Conservation (phyloP, 2,888 invertebrate genomes). For the Palloptera scutellata region DNA sequence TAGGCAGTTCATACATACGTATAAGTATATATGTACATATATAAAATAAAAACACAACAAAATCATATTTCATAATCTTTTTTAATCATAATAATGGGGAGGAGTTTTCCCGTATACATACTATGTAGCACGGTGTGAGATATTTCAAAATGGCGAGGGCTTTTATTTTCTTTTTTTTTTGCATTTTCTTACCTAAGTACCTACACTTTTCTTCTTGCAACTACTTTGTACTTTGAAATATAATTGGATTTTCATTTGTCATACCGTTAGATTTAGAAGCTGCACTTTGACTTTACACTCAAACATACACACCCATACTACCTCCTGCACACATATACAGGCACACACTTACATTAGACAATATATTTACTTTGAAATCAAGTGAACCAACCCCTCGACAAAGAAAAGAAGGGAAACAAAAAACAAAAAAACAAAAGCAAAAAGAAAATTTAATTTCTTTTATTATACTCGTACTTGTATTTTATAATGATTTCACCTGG, state of each 20-base stretch:
- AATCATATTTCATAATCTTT: too few relatives aligned
- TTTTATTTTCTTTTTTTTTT: too few relatives aligned
- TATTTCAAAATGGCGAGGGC: too few relatives aligned
- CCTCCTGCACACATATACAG: too few relatives aligned
- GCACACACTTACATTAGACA: not conserved
- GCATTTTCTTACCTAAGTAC: too few relatives aligned
- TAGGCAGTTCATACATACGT: not conserved
- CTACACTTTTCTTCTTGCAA: too few relatives aligned
- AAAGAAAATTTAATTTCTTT: not conserved
- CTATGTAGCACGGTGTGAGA: too few relatives aligned
- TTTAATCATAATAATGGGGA: too few relatives aligned
- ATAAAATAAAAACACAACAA: too few relatives aligned
- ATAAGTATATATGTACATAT: not conserved
- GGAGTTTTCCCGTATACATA: too few relatives aligned
- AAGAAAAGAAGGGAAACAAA: not conserved
- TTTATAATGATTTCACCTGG: slow-evolving; percentile 23
- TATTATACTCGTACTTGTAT: slow-evolving; percentile 1
- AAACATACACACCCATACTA: too few relatives aligned
- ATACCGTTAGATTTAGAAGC: not conserved
- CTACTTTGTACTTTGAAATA: not conserved
- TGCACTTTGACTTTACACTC: too few relatives aligned
- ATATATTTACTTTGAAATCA: not conserved
- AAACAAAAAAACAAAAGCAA: not conserved
- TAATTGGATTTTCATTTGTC: not conserved
- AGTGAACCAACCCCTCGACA: not conserved